Evolutionary conservation across 2,888 invertebrate species (phyloP).

Genomic region (Hipparchia sbordonii): DNA sequence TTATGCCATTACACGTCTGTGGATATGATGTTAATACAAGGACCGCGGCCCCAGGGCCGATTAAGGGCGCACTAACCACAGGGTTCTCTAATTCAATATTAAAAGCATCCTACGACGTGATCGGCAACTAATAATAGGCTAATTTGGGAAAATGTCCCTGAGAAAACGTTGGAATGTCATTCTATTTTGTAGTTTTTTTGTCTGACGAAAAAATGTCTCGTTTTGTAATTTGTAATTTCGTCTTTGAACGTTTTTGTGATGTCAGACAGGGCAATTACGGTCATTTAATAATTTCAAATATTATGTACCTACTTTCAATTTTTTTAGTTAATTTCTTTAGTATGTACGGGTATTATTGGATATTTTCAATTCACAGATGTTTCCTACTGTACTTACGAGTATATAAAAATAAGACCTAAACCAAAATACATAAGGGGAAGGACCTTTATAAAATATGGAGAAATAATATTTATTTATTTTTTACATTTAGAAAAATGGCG

Average conservation of each 20-base stretch:
- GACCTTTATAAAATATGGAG: too few species aligned
- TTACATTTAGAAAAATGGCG: too few species aligned
- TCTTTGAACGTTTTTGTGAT: conserved; percentile 27
- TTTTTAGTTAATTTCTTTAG: background rate
- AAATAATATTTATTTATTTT: too few species aligned
- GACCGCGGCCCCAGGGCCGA: conserved; percentile 70
- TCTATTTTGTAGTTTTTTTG: conserved; percentile 64
- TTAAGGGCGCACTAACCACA: conserved; percentile 79
- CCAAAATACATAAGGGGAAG: too few species aligned
- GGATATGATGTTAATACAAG: conserved; percentile 79
- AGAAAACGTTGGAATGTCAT: conserved; percentile 81
- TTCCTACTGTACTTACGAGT: too few species aligned
- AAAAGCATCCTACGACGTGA: conserved; percentile 81
- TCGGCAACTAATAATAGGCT: conserved; percentile 81
- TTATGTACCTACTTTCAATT: conserved; percentile 2
- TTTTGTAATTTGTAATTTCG: conserved; percentile 23
- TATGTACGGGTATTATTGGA: background rate
- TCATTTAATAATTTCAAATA: conserved; percentile 27
- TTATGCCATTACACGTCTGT: conserved; percentile 78
- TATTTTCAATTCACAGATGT: too few species aligned
- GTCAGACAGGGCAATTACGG: conserved; percentile 22
- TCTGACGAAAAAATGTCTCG: conserved; percentile 2
- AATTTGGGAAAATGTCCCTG: conserved; percentile 81
- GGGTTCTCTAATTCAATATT: conserved; percentile 82
- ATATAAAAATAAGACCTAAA: too few species aligned